Evolutionary conservation across 2,888 invertebrate species (phyloP), one percentile per base, ranked within the genome.

Genomic region (Orthosia gracilis): DNA sequence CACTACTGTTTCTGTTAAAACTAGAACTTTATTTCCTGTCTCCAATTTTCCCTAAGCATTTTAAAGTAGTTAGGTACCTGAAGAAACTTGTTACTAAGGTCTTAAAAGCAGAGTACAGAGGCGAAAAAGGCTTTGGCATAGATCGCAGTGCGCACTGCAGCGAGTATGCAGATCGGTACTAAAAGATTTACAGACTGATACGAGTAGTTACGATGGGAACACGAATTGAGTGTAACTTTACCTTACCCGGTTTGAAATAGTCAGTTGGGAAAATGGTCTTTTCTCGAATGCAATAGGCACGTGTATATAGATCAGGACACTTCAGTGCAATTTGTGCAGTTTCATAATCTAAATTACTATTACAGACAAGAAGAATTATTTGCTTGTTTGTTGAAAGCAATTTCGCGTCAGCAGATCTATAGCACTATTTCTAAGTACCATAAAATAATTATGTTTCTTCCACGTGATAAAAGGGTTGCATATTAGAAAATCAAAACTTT

Each of bases 181-280:
- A 82, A 80, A 82, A 78, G 78, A 80, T 80, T 82, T 82, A 78
- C 78, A 72, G 40, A 15, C 17, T 13, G 58, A 67, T 58, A 66
- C 78, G 21, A 21, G 18, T 59, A 17, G 63, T 50, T 62, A 67
- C 65, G 61, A 66, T 26, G 49, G 21, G 59, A 64, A 68, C 77
- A 66, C 57, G 82, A 70, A 66, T 62, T 55, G 65, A 54, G 54
- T 68, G 49, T 11, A 47, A 21, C 26, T 63, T 40, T 77, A 63
- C n/a, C 31, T 23, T 21, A 40, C 15, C 68, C 4, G 21, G 52
- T 40, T 26, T n/a, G 18, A 59, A 54, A 69, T 69, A 21, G 45
- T 77, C 5, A 12, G 31, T 21, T 23, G 21, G 3, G 17, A 1
- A 26, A 49, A 40, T 57, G 3, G 21, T 23, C 7, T 31, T 3